Evolutionary conservation across 2,113 vertebrate genomes (phyloP).

Genomic region (Perccottus glenii): DNA sequence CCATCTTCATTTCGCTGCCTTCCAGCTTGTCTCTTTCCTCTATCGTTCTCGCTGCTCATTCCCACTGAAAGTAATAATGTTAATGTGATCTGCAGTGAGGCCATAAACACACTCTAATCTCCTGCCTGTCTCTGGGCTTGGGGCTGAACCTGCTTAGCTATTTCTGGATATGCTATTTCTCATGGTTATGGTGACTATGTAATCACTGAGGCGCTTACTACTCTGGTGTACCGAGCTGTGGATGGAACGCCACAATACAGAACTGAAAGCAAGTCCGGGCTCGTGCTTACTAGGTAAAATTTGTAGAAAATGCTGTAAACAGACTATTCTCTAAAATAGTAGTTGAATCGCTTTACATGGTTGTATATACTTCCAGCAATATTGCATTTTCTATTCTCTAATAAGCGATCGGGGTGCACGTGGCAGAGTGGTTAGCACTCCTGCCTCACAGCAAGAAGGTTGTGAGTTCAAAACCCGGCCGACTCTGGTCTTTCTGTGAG

Average conservation of each 20-base stretch:
- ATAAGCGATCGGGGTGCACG: too few species aligned
- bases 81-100: constrained; percentile 66
- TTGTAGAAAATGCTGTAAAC: not conserved
- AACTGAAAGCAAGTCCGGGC: not conserved
- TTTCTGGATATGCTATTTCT: constrained; percentile 57
- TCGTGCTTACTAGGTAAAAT: not conserved
- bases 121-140: constrained; percentile 41
- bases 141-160: constrained; percentile 51
- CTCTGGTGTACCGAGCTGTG: constrained; percentile 17
- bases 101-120: constrained; percentile 74
- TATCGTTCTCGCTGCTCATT: constrained; percentile 8
- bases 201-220: constrained; percentile 42
- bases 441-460: too few species aligned
- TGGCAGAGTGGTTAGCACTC: too few species aligned
- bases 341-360: not conserved
- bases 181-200: constrained; percentile 53
- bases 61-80: constrained; percentile 57
- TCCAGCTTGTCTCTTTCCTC: constrained; percentile 10
- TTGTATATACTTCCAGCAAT: not conserved
- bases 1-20: constrained; percentile 5
- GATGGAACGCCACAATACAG: constrained; percentile 15
- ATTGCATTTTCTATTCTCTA: too few species aligned
- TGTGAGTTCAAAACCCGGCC: too few species aligned
- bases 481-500: too few species aligned
- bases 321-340: not conserved